Evolutionary conservation across 2,888 invertebrate genomes (phyloP).

Genomic region (Lomographa bimaculata): DNA sequence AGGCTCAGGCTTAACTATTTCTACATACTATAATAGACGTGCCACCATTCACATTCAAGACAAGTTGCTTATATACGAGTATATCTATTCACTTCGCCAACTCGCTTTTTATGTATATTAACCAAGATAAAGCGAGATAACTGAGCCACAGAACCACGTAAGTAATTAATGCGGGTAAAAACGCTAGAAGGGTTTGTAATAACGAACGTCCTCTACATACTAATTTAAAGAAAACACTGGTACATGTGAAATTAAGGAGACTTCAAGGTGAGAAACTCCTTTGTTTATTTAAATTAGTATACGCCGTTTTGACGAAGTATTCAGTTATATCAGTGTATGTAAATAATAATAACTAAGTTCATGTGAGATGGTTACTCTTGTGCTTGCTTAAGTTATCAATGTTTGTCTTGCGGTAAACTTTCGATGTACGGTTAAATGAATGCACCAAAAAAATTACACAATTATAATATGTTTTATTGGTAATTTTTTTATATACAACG

Average conservation of each 20-base stretch:
- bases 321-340: no score
- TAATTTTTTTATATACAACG: no score
- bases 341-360: no score
- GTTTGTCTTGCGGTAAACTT: no score
- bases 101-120: constrained; percentile 21
- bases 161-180: constrained; percentile 32
- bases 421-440: no score
- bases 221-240: constrained; percentile 35
- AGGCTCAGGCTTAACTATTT: no score
- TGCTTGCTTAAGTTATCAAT: no score
- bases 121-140: constrained; percentile 22
- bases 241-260: constrained; percentile 43
- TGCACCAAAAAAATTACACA: no score
- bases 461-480: no score
- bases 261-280: constrained; percentile 25
- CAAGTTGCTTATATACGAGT: constrained; percentile 20
- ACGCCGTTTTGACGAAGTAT: no score
- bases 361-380: no score
- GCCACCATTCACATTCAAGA: constrained; percentile 23
- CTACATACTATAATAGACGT: no score
- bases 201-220: constrained; percentile 30
- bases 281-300: constrained; percentile 23
- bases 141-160: constrained; percentile 22
- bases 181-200: constrained; percentile 20
- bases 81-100: constrained; percentile 26